Evolutionary conservation across 2,888 invertebrate genomes (phyloP).

Genomic region (Bombyx huttoni): DNA sequence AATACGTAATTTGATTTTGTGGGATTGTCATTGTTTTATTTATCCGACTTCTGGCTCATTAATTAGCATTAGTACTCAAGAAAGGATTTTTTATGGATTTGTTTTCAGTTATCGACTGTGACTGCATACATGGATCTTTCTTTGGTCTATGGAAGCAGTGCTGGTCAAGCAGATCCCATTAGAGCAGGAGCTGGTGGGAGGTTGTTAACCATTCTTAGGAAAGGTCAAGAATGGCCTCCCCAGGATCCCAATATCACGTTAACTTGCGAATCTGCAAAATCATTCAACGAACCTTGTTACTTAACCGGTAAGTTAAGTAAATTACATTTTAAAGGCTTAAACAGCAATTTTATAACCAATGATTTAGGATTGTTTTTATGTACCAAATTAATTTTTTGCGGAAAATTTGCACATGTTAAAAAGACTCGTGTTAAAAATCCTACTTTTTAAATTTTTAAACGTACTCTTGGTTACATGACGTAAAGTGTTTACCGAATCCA

Average conservation of each 20-base stretch:
- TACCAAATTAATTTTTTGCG: too few relatives aligned
- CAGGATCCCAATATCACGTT: constrained; percentile 76
- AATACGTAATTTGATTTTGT: background rate
- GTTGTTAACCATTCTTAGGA: constrained; percentile 73
- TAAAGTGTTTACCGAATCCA: too few relatives aligned
- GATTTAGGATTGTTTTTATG: too few relatives aligned
- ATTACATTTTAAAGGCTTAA: background rate
- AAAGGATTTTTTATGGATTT: background rate
- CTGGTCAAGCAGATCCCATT: constrained; percentile 75
- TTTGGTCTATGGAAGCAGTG: constrained; percentile 83
- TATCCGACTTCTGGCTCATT: background rate
- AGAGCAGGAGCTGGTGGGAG: constrained; percentile 79
- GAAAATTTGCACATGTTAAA: too few relatives aligned
- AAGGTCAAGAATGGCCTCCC: constrained; percentile 81
- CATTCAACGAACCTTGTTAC: constrained; percentile 81
- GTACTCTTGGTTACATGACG: too few relatives aligned
- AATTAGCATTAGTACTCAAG: too few relatives aligned
- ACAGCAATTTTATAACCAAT: background rate
- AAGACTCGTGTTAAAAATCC: too few relatives aligned
- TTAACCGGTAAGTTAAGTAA: constrained; percentile 71
- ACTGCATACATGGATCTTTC: constrained; percentile 85
- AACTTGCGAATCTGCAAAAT: constrained; percentile 76
- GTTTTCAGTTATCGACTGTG: constrained; percentile 73
- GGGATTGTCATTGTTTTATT: background rate
- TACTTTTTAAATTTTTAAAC: too few relatives aligned